phyloP scores from a whole-genome alignment of 2,888 invertebrate genomes.

The Andrena marginata region DNA sequence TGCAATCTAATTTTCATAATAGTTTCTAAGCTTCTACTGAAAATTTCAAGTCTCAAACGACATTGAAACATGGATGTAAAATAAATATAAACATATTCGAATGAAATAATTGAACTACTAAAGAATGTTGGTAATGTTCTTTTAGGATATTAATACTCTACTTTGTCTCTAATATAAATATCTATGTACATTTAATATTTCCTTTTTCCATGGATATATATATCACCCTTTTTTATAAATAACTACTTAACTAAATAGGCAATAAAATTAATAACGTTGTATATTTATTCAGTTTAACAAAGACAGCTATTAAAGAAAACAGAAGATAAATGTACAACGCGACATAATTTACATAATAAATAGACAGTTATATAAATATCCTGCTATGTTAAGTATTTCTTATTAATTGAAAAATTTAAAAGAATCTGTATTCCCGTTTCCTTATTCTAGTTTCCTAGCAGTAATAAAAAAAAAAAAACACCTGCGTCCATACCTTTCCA shows the following conservation, averaged over 20 bases:
- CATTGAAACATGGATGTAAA: not conserved
- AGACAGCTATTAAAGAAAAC: not conserved
- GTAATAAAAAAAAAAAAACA: not conserved
- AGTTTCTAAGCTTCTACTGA: no score
- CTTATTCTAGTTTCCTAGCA: not conserved
- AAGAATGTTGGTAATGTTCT: not conserved
- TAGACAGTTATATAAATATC: not conserved
- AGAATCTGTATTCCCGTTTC: not conserved
- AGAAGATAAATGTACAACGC: not conserved
- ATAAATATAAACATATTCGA: not conserved
- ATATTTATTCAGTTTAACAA: not conserved
- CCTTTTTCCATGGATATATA: not conserved
- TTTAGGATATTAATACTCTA: not conserved
- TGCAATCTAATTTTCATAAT: no score
- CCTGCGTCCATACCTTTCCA: not conserved
- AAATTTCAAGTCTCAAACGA: no score
- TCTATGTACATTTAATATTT: not conserved
- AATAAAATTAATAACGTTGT: not conserved
- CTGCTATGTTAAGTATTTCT: not conserved
- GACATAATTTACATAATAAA: not conserved
- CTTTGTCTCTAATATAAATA: not conserved
- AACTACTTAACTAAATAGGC: not conserved
- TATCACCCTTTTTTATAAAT: not conserved
- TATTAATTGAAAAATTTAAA: not conserved
- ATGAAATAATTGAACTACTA: not conserved